phyloP scores from a whole-genome alignment of 2,113 vertebrate species.

The Kryptolebias marmoratus region DNA sequence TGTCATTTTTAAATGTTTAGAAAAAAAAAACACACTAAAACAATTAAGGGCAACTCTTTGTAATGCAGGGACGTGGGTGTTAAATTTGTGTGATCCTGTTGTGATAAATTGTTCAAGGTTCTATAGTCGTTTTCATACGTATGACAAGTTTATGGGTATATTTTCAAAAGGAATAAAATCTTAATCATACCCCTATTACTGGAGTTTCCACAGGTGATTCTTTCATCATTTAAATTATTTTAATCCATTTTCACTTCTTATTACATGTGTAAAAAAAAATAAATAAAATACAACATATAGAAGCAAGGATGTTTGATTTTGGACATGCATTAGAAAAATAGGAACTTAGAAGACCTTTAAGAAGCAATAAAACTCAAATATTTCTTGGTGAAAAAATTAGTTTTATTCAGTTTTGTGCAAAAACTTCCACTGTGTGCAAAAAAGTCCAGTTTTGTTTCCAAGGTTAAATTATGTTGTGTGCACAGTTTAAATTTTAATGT shows the following conservation, averaged over 20 bases:
- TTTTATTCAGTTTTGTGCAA: too few relatives aligned
- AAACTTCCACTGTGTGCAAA: too few relatives aligned
- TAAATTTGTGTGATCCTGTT: slow-evolving; percentile 78
- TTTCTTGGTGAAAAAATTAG: too few relatives aligned
- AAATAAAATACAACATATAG: not conserved
- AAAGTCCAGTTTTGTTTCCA: too few relatives aligned
- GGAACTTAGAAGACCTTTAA: too few relatives aligned
- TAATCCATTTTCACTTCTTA: not conserved
- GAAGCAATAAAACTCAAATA: too few relatives aligned
- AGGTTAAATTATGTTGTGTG: too few relatives aligned
- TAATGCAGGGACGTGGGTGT: slow-evolving; percentile 79
- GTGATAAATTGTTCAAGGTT: slow-evolving; percentile 82
- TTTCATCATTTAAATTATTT: not conserved
- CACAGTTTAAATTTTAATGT: too few relatives aligned
- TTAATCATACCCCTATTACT: slow-evolving; percentile 74
- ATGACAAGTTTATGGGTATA: slow-evolving; percentile 84
- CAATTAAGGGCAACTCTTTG: slow-evolving; percentile 79
- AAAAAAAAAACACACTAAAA: slow-evolving; percentile 36
- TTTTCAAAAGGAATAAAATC: slow-evolving; percentile 85
- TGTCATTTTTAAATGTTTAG: slow-evolving; percentile 69
- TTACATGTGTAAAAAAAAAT: not conserved
- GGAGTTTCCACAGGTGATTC: slow-evolving; percentile 26
- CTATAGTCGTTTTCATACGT: slow-evolving; percentile 84
- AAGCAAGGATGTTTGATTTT: too few relatives aligned
- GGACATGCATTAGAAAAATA: too few relatives aligned